A percentile compares a stretch with the other conserved stretches of the same genome.
These are phyloP conservation scores for Sitobion miscanthi DNA, from an alignment of 1,140 invertebrate genomes.

Conservation along the genomic window DNA sequence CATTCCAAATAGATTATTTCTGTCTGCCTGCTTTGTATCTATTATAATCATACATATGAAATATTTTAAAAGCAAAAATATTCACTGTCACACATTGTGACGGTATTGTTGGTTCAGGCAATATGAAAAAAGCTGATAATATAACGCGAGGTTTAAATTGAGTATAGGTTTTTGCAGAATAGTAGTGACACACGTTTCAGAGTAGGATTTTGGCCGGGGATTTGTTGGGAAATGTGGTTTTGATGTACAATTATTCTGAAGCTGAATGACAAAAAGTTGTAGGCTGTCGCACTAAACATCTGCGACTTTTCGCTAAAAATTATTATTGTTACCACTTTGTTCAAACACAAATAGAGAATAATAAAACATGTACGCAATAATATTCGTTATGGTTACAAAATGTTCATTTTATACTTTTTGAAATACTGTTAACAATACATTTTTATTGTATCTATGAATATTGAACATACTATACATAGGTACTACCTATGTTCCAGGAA, in stretches of 20 bases:
- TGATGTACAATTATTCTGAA: background rate
- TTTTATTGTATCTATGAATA: background rate
- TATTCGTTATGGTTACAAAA: background rate
- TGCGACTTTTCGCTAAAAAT: background rate
- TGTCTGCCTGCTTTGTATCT: background rate
- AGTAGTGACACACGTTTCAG: background rate
- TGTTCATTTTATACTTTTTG: background rate
- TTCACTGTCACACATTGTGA: background rate
- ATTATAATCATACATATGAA: background rate
- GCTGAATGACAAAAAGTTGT: conserved; percentile 18
- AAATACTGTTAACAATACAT: background rate
- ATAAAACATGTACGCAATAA: background rate
- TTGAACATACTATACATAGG: background rate
- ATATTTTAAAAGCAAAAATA: background rate
- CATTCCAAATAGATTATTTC: background rate
- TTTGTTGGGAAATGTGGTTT: conserved; percentile 25
- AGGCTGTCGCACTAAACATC: conserved; percentile 17
- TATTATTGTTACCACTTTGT: background rate
- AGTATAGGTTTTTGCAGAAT: conserved; percentile 8
- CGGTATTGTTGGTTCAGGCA: background rate
- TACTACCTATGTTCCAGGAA: background rate
- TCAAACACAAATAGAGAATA: background rate
- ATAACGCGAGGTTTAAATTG: background rate
- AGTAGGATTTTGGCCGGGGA: background rate
- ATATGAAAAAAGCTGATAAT: background rate